Evolutionary conservation across 2,797 vertebrate genomes (phyloP).

Genomic region (Hypotaenidia philippensis): DNA sequence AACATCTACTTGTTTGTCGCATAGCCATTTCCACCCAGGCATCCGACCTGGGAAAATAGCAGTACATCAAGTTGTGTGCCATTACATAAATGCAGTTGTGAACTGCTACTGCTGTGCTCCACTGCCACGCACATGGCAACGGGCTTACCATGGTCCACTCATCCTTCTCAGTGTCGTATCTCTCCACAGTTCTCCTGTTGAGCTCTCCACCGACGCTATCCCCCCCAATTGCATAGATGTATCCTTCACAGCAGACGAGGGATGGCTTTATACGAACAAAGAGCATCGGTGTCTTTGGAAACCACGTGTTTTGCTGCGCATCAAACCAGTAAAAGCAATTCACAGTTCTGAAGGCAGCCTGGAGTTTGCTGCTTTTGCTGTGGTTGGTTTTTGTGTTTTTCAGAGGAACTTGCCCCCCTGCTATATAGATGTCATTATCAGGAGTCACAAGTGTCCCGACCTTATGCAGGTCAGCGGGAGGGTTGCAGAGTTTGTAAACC

Average conservation of each 20-base stretch:
- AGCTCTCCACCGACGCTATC: conserved; percentile 93
- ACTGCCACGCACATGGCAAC: conserved; percentile 94
- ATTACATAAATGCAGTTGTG: conserved; percentile 96
- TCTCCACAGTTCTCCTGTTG: conserved; percentile 94
- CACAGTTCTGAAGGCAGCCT: conserved; percentile 92
- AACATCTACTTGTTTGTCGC: conserved; percentile 94
- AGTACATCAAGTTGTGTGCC: conserved; percentile 96
- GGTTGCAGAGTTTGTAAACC: conserved; percentile 95
- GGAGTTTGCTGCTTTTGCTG: conserved; percentile 91
- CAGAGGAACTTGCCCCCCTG: conserved; percentile 93
- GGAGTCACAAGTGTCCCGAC: conserved; percentile 95
- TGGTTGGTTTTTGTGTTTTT: conserved; percentile 91
- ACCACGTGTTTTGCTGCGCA: conserved; percentile 97
- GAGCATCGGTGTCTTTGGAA: conserved; percentile 95
- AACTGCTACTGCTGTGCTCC: conserved; percentile 93
- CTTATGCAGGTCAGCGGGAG: conserved; percentile 94
- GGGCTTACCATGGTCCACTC: conserved; percentile 97
- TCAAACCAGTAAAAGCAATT: conserved; percentile 98
- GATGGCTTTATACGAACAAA: conserved; percentile 93
- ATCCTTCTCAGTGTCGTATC: conserved; percentile 94
- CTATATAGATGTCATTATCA: conserved; percentile 97
- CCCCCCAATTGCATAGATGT: conserved; percentile 96
- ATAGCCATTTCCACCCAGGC: conserved; percentile 97
- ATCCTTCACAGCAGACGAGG: conserved; percentile 93
- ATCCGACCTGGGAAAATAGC: conserved; percentile 93